Conservation (phyloP, 2,797 vertebrate genomes). For the Glossophaga mutica region DNA sequence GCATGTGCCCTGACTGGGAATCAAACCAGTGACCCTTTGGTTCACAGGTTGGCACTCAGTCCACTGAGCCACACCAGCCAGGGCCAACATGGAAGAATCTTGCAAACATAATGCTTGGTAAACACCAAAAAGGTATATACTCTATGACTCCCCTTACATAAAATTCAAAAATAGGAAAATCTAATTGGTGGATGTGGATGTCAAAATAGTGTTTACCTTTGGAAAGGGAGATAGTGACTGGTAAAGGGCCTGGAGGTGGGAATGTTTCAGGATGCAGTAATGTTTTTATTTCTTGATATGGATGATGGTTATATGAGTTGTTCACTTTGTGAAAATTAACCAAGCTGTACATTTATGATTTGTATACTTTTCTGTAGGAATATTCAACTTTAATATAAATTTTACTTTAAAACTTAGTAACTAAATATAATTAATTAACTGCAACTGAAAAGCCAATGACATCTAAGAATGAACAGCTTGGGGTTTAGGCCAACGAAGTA, state of each 20-base stretch:
- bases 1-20: too few relatives aligned
- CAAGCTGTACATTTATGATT: background rate
- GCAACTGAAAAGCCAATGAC: constrained; percentile 24
- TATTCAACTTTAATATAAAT: constrained; percentile 21
- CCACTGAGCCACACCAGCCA: too few relatives aligned
- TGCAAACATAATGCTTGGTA: background rate
- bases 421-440: constrained; percentile 35
- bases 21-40: too few relatives aligned
- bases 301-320: background rate
- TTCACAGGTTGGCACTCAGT: too few relatives aligned
- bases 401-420: constrained; percentile 5
- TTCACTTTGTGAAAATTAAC: constrained; percentile 27
- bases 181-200: background rate
- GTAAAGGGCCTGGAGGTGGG: too few relatives aligned
- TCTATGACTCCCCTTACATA: background rate
- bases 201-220: background rate
- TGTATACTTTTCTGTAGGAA: constrained; percentile 10
- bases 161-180: constrained; percentile 8
- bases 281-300: background rate
- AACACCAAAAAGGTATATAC: background rate
- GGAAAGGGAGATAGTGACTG: background rate
- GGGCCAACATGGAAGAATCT: background rate
- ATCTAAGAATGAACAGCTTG: constrained; percentile 27
- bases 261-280: background rate
- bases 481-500: constrained; percentile 1